phyloP scores from a whole-genome alignment of 2,113 vertebrate species.

The Brachypteracias leptosomus region DNA sequence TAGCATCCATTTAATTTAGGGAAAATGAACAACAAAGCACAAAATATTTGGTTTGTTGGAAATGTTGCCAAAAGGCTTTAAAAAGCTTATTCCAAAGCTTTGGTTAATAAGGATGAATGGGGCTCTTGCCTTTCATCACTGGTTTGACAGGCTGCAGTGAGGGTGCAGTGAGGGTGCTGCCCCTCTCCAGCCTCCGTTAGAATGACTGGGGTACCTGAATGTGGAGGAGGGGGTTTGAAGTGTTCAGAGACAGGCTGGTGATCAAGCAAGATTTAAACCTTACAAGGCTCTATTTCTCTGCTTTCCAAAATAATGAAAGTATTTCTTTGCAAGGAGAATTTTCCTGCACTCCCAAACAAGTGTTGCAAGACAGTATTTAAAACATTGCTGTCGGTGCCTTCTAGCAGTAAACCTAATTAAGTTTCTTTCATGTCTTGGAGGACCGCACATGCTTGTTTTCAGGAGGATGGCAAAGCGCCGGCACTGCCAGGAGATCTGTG shows the following conservation, averaged over 20 bases:
- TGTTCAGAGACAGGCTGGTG: background rate
- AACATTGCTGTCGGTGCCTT: background rate
- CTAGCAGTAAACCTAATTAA: slow-evolving; percentile 29
- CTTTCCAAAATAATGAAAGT: background rate
- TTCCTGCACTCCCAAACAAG: background rate
- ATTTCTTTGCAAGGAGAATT: background rate
- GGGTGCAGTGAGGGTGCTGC: background rate
- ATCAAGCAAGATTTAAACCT: background rate
- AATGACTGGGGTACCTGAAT: background rate
- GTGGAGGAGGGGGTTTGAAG: background rate
- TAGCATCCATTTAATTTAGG: background rate
- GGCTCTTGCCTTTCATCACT: background rate
- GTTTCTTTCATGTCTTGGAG: slow-evolving; percentile 2
- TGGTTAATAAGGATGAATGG: background rate
- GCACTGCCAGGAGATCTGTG: background rate
- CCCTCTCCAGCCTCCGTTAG: background rate
- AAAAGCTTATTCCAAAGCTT: background rate
- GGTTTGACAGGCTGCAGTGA: background rate
- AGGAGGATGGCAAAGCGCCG: background rate
- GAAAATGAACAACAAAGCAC: background rate
- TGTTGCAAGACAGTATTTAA: slow-evolving; percentile 34
- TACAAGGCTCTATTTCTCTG: background rate
- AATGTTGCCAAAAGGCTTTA: background rate
- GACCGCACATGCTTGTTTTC: background rate
- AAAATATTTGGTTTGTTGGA: background rate